phyloP scores from a whole-genome alignment of 2,113 vertebrate genomes.

The Myrmecophaga tridactyla region DNA sequence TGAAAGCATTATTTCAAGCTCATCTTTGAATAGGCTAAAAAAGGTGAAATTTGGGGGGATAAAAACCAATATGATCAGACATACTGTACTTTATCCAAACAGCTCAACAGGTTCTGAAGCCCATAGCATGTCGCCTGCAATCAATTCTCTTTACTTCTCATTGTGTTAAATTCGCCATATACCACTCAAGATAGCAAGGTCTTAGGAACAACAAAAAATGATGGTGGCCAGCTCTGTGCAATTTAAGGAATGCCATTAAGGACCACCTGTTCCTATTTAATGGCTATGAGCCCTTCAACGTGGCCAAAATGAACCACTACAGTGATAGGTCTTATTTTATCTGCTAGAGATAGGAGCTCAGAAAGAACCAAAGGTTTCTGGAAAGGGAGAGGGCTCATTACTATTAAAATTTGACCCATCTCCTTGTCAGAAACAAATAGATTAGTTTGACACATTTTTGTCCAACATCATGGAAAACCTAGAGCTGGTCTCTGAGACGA shows the following conservation, averaged over 20 bases:
- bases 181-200: neutral
- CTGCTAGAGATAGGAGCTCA: neutral
- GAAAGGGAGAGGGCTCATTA: neutral
- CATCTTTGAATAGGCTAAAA: constrained; percentile 17
- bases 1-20: neutral
- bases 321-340: neutral
- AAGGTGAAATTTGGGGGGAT: neutral
- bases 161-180: neutral
- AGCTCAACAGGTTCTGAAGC: neutral
- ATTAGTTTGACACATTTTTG: neutral
- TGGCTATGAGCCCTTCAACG: neutral
- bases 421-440: neutral
- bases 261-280: neutral
- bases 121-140: neutral
- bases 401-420: neutral
- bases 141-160: neutral
- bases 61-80: neutral
- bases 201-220: neutral
- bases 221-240: neutral
- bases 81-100: neutral
- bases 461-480: neutral
- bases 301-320: neutral
- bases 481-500: neutral
- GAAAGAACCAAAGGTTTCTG: neutral
- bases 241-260: neutral